These are phyloP conservation scores for Uria lomvia DNA, from an alignment of 2,113 vertebrate species.

Conservation along the genomic window DNA sequence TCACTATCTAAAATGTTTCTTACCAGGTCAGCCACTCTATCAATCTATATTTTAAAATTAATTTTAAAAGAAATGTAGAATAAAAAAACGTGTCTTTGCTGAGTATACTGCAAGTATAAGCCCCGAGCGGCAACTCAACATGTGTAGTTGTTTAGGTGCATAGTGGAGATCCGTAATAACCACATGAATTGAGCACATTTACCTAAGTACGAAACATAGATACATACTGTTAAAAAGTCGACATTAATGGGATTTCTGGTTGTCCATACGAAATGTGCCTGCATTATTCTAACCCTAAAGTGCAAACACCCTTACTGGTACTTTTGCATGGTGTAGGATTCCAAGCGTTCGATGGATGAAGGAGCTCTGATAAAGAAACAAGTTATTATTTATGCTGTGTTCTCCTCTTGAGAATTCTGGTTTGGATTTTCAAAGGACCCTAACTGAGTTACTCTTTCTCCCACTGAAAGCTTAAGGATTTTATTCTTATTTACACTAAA, in stretches of 20 bases:
- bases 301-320: background rate
- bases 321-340: background rate
- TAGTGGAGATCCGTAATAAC: background rate
- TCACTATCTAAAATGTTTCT: slow-evolving; percentile 14
- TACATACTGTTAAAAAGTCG: background rate
- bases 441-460: background rate
- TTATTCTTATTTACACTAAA: slow-evolving; percentile 17
- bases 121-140: background rate
- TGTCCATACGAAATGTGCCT: background rate
- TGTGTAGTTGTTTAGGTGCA: background rate
- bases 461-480: background rate
- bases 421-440: slow-evolving; percentile 6
- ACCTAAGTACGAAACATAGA: background rate
- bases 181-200: background rate
- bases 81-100: background rate
- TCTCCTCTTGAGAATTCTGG: background rate
- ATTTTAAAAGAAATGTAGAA: background rate
- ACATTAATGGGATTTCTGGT: background rate
- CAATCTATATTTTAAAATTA: background rate
- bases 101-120: background rate
- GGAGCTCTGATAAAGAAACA: background rate
- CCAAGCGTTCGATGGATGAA: background rate
- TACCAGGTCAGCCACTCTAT: background rate
- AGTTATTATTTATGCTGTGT: background rate
- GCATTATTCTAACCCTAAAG: background rate